Evolutionary conservation across 2,888 invertebrate genomes (phyloP).

Genomic region (Ceriagrion tenellum): DNA sequence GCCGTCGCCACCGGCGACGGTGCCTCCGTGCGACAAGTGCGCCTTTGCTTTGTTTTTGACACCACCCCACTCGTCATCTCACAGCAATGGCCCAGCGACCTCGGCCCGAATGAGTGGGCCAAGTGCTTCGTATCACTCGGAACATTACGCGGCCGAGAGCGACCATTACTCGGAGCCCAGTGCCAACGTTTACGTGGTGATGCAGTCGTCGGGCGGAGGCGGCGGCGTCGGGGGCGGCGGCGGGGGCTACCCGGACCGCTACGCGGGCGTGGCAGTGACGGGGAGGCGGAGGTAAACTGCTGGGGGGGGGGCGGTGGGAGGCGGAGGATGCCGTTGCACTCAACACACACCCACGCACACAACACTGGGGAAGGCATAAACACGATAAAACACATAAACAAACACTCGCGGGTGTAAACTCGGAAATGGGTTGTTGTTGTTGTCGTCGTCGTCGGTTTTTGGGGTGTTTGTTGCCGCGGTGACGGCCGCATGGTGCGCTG

Average conservation of each 20-base stretch:
- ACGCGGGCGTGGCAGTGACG: conserved; percentile 50
- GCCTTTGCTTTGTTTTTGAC: neutral
- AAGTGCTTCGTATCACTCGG: conserved; percentile 2
- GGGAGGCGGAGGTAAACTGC: conserved; percentile 50
- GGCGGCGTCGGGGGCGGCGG: neutral
- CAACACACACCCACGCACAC: no score
- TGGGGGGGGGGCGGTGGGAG: no score
- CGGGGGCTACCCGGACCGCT: conserved; percentile 24
- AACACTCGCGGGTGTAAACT: no score
- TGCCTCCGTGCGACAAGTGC: neutral
- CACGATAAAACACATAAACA: no score
- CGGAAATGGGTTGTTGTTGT: no score
- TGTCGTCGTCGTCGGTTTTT: no score
- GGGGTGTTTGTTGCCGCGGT: no score
- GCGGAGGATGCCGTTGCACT: no score
- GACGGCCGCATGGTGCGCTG: no score
- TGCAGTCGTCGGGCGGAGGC: conserved; percentile 52
- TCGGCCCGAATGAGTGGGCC: conserved; percentile 22
- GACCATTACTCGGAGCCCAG: conserved; percentile 59
- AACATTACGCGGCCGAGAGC: conserved; percentile 16
- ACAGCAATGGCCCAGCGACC: neutral
- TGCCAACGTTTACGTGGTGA: conserved; percentile 59
- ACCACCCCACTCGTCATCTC: neutral
- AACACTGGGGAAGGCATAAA: no score
- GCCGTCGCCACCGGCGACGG: no score